A percentile compares a stretch with the other conserved stretches of the same genome.
These are phyloP conservation scores for Etheostoma spectabile DNA, from an alignment of 2,113 vertebrate genomes.

Conservation along the genomic window DNA sequence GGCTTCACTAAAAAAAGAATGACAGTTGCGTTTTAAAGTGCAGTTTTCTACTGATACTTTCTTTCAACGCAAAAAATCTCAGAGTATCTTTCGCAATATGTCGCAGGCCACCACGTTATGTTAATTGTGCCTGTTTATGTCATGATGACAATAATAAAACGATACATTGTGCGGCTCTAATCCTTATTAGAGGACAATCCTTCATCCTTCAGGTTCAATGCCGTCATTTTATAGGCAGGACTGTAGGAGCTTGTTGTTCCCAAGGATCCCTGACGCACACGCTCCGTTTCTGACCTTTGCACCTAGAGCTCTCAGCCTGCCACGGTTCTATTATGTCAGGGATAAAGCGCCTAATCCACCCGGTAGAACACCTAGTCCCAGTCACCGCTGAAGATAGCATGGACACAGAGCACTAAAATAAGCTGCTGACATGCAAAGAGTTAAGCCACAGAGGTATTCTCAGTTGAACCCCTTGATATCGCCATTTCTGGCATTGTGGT, in stretches of 20 bases:
- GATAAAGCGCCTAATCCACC: constrained; percentile 79
- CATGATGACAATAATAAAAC: no score
- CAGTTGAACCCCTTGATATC: constrained; percentile 36
- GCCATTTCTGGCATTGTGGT: not conserved
- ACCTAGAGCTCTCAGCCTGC: constrained; percentile 30
- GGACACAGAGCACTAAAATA: constrained; percentile 12
- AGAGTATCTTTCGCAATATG: no score
- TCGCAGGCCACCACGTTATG: no score
- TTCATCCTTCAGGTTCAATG: constrained; percentile 4
- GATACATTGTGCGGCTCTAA: no score
- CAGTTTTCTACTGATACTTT: no score
- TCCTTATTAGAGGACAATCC: not conserved
- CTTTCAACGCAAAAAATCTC: no score
- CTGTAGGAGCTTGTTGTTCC: not conserved
- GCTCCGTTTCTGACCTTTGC: constrained; percentile 50
- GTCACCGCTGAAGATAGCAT: constrained; percentile 65
- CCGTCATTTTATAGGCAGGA: not conserved
- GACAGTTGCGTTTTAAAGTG: no score
- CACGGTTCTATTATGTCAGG: constrained; percentile 71
- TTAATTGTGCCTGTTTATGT: no score
- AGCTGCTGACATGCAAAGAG: constrained; percentile 41
- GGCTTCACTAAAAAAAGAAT: no score
- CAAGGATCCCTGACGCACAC: constrained; percentile 1
- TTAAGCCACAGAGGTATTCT: constrained; percentile 45
- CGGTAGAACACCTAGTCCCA: constrained; percentile 77